These are phyloP conservation scores for Torymus texanus DNA, from an alignment of 2,888 invertebrate genomes.

Conservation along the genomic window DNA sequence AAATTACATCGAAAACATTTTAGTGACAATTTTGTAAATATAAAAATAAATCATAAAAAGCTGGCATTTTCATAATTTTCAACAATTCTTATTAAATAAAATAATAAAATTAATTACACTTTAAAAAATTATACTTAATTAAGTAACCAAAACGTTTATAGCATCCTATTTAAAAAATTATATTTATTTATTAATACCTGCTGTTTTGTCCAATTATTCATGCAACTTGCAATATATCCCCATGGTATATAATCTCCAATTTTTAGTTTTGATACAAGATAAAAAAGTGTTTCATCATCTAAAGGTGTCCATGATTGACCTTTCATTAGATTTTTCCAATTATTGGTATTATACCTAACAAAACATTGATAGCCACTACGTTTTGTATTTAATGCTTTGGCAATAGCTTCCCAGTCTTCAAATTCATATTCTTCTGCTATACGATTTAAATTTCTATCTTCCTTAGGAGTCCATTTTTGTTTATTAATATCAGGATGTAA, in stretches of 20 bases:
- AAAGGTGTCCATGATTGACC: conserved; percentile 72
- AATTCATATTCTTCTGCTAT: conserved; percentile 74
- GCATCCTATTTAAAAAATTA: background rate
- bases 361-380: conserved; percentile 84
- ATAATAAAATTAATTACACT: too few species aligned
- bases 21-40: background rate
- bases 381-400: conserved; percentile 77
- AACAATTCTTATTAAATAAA: too few species aligned
- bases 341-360: conserved; percentile 79
- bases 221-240: conserved; percentile 81
- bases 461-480: conserved; percentile 76
- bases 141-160: background rate
- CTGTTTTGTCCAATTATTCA: conserved; percentile 80
- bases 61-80: background rate
- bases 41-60: background rate
- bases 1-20: too few species aligned
- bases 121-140: background rate
- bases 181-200: conserved; percentile 73
- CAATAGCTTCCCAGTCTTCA: conserved; percentile 83
- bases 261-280: conserved; percentile 80
- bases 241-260: conserved; percentile 84
- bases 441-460: conserved; percentile 75
- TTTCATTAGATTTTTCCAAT: conserved; percentile 53
- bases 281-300: conserved; percentile 82
- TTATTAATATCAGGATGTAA: conserved; percentile 83